Conservation (phyloP, 1,140 invertebrate genomes). For the Mylabris phalerata region DNA sequence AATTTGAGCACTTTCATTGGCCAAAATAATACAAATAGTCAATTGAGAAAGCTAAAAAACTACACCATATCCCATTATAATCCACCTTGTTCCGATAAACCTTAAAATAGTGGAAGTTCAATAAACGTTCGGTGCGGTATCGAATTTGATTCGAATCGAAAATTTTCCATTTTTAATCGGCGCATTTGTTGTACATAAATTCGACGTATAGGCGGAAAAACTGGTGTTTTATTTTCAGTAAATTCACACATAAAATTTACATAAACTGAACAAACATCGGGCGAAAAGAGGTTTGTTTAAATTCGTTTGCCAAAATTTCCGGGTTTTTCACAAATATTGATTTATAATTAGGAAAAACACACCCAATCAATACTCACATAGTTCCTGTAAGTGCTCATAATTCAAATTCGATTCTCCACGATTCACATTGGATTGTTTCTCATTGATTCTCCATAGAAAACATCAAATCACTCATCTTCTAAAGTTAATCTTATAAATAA, state of each 20-base stretch:
- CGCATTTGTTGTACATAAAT: not conserved
- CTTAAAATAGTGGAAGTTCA: too few species aligned
- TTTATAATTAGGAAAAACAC: not conserved
- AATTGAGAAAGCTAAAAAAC: too few species aligned
- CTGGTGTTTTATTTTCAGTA: not conserved
- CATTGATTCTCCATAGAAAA: not conserved
- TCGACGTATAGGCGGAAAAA: not conserved
- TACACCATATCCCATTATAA: too few species aligned
- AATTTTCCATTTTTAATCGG: too few species aligned
- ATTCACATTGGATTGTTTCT: not conserved
- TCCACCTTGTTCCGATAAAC: too few species aligned
- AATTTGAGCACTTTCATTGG: too few species aligned
- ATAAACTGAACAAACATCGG: not conserved
- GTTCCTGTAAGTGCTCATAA: conserved; percentile 31
- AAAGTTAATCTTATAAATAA: too few species aligned
- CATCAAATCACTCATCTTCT: too few species aligned
- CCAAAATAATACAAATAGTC: too few species aligned
- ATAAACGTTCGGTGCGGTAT: too few species aligned
- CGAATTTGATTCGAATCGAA: too few species aligned
- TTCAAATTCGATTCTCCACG: conserved; percentile 5
- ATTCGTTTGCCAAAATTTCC: not conserved
- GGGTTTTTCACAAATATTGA: too few species aligned
- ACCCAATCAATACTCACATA: conserved; percentile 25
- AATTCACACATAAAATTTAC: not conserved
- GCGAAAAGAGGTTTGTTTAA: not conserved